Base-by-base conservation (phyloP, 2,113 vertebrate genomes). In the Nipponia nippon region DNA sequence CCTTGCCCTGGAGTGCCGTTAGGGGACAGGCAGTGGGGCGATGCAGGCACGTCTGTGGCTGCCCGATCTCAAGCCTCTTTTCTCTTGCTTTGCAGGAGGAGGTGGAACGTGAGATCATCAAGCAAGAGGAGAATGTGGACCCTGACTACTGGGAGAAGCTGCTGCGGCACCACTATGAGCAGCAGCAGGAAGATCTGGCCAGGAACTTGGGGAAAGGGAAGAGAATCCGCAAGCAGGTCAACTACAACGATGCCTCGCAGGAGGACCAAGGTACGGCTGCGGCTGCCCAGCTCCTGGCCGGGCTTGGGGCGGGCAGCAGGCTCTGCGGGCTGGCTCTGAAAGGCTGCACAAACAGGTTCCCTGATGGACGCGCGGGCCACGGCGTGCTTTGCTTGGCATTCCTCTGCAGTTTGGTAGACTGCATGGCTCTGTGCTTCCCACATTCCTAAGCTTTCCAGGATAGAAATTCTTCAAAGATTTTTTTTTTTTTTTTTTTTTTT, bases 131-230 rank as follows among this genome's bases (percentile, higher is more conserved):
- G 98, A 99, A 99, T 0, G 99, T 99, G 96, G 99, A 99, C 97
- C 99, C 99, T 0, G 99, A 99, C 96, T 99, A 99, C 96, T 99
- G 99, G 99, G 99, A 99, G 97, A 99, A 99, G 97, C 98, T 99
- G 81, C 98, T 99, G 13, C 97, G 99, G 14, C 99, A 99, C 95
- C 99, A 99, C 96, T 99, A 99, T 0, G 99, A 99, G 96, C 99
- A 99, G 98, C 99, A 99, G 97, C 99, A 99, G 97, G 99, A 99
- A 72, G 99, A 99, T 70, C 98, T 99, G 96, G 99, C 99, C 32
- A 98, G 99, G 30, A 99, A 99, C 95, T 97, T 99, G 80, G 99
- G 99, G 78, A 99, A 99, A 85, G 99, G 99, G 93, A 99, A 99
- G 95, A 98, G 99, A 32, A 98, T 99, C 95, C 99, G 99, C 58